Conservation (phyloP, 2,113 vertebrate species). For the Psittacus erithacus region DNA sequence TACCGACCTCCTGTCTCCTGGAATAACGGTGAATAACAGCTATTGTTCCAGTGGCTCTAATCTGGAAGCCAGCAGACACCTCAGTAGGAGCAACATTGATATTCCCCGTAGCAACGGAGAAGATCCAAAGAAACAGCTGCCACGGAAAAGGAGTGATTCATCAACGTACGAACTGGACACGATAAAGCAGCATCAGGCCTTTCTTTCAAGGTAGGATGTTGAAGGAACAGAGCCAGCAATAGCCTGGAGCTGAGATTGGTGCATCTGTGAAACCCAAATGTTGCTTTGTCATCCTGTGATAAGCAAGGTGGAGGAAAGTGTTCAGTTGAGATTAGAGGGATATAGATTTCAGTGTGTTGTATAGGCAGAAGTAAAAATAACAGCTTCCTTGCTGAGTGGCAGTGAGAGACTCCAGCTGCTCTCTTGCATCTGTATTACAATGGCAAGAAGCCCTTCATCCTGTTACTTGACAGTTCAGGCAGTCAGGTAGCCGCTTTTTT, state of each 20-base stretch:
- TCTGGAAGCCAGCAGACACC: constrained; percentile 89
- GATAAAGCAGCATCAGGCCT: constrained; percentile 93
- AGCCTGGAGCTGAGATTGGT: background rate
- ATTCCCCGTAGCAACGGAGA: constrained; percentile 85
- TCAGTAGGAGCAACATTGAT: constrained; percentile 94
- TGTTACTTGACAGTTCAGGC: background rate
- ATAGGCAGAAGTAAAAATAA: background rate
- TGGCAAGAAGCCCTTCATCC: background rate
- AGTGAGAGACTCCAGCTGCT: background rate
- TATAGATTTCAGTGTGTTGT: background rate
- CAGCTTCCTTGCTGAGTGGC: background rate
- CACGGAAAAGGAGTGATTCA: constrained; percentile 92
- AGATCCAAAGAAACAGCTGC: constrained; percentile 85
- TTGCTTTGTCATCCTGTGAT: constrained; percentile 6
- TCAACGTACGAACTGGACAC: constrained; percentile 94
- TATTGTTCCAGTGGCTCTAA: constrained; percentile 81
- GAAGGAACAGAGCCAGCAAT: background rate
- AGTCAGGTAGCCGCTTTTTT: background rate
- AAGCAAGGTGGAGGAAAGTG: background rate
- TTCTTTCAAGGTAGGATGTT: constrained; percentile 87
- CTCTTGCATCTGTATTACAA: background rate
- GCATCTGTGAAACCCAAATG: background rate
- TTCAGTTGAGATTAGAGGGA: background rate
- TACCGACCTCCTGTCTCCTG: constrained; percentile 91
- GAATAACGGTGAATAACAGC: constrained; percentile 81